Conservation (phyloP, 2,113 vertebrate species). For the Poeciliopsis prolifica region DNA sequence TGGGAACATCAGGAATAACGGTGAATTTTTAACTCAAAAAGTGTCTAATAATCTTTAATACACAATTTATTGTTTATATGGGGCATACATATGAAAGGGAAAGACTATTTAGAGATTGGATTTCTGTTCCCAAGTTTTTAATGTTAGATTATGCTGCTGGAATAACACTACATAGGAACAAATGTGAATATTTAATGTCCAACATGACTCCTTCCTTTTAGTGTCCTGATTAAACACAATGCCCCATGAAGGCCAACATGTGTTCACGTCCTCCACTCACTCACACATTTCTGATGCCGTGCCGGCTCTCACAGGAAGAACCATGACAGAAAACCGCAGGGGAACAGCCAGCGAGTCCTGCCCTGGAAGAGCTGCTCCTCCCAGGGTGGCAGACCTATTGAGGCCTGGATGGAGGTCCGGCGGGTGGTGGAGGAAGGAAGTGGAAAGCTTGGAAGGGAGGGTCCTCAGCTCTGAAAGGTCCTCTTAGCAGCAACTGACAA, state of each 20-base stretch:
- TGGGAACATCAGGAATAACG: no score
- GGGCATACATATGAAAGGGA: no score
- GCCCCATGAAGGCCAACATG: not conserved
- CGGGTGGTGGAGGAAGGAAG: constrained; percentile 54
- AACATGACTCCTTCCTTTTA: constrained; percentile 27
- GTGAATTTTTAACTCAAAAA: no score
- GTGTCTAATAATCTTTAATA: no score
- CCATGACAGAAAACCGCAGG: constrained; percentile 15
- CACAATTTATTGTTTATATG: no score
- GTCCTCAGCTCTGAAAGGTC: constrained; percentile 37
- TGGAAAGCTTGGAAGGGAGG: constrained; percentile 59
- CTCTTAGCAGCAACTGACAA: constrained; percentile 44
- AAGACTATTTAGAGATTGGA: no score
- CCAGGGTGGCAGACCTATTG: constrained; percentile 20
- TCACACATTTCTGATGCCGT: not conserved
- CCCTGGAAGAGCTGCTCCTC: constrained; percentile 42
- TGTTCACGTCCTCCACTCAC: constrained; percentile 1
- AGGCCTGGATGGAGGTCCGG: constrained; percentile 51
- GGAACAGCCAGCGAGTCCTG: constrained; percentile 48
- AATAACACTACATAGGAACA: no score
- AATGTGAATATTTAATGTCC: constrained; percentile 5
- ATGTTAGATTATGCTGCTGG: no score
- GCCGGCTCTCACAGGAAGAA: constrained; percentile 37
- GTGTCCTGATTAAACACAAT: not conserved
- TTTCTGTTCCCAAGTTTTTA: no score